Base-by-base conservation (phyloP, 1,140 invertebrate genomes). In the Agrypnia vestita region DNA sequence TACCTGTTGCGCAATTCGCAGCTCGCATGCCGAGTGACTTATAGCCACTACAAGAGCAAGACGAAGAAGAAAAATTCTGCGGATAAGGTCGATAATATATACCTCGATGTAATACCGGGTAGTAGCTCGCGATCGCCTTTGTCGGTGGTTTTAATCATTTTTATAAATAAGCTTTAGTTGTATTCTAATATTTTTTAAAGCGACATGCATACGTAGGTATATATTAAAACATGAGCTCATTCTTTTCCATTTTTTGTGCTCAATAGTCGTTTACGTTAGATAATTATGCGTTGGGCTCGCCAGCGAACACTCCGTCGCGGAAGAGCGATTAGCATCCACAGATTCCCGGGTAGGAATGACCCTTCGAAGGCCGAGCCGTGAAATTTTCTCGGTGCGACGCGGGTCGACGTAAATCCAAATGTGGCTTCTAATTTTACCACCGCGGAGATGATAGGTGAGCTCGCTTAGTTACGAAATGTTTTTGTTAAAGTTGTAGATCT, bases 301-400 rank as follows among this genome's bases (percentile, higher is more conserved):
- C 25, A 47, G 67, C 17, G 51, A 71, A 74, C 53, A 17, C 15
- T 56, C 56, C 51, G 25, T 74, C 21, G 15, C 13, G 56, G 35
- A 55, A 35, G 25, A 35, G 25, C 6, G 25, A 59, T 59, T 56
- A 74, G 53, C 17, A 59, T 74, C 46, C 35, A 19, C 12, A 25
- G 62, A 61, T 77, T 51, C 35, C 47, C 12, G 44, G 62, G 75
- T 77, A 67, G 61, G 61, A 77, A 67, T 77, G 75, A 77, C 59
- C 75, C 75, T 77, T 53, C 21, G 75, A 69, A 77, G 75, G 75
- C 67, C 47, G 51, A 12, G 44, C 13, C 35, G 25, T 35, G 25
- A 35, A 35, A 35, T 35, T 35, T 35, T 6, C 25, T 35, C 25
- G 1, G 25, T 6, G 25, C 25, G 25, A 6, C 25, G 25, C 6